Evolutionary conservation across 2,113 vertebrate genomes (phyloP), one percentile per base, ranked within the genome.

Genomic region (Pelobates fuscus): DNA sequence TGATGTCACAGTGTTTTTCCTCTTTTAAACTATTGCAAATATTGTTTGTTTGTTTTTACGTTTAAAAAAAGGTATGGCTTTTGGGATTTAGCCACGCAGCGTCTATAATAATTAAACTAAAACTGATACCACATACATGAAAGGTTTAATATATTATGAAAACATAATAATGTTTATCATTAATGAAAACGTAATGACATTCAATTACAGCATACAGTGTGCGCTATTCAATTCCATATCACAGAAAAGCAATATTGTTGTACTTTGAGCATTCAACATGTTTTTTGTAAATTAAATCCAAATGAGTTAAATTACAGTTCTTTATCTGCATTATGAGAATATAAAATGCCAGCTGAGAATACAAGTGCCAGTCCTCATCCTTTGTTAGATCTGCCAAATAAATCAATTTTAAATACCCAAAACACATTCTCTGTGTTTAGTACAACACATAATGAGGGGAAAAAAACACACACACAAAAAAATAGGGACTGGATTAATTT

Each of bases 271-370:
- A 60, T 67, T 77, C 55, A 67, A 68, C 26, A 52, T 61, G 26
- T 67, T 67, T 73, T 61, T 60, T 25, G 37, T 52, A 68, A 49
- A 68, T 77, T 52, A 68, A 61, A 61, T 67, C 37, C 43, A 61
- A 68, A 52, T 76, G 54, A 76, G 41, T 76, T 67, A 67, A 66
- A 75, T 67, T 75, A 59, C 55, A 60, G 63, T 67, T 67, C 41
- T 76, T 76, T 76, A 77, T 77, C 65, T 68, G 65, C 25, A 61
- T 68, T 77, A 68, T 77, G 65, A 52, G 65, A 77, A 61, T 61
- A 68, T 68, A 77, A 77, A 68, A 61, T 68, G 65, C 73, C 55
- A 77, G 55, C 54, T 61, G 64, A 77, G 73, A 61, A 68, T 64
- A 37, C 64, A 75, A 75, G 61, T 75, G 63, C 71, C 54, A 68